Conservation (phyloP, 2,888 invertebrate species). For the Polydesmus complanatus region DNA sequence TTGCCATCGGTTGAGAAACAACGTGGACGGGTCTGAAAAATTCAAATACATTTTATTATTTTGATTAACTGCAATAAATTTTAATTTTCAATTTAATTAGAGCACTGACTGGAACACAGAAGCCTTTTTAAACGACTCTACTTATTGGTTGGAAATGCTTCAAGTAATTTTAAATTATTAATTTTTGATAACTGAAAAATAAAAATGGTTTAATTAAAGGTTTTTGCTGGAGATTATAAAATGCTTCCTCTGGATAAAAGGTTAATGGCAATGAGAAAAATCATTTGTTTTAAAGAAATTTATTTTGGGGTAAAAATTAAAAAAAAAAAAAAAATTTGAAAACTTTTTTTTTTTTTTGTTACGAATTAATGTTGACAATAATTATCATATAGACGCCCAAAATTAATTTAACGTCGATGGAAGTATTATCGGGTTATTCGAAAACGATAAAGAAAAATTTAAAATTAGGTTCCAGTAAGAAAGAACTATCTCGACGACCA, state of each 20-base stretch:
- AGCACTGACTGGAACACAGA: constrained; percentile 20
- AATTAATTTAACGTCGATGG: constrained; percentile 16
- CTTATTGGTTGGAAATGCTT: constrained; percentile 20
- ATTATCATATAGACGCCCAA: constrained; percentile 18
- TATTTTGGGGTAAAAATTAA: constrained; percentile 21
- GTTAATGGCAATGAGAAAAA: constrained; percentile 21
- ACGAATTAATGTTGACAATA: constrained; percentile 1
- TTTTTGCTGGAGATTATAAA: constrained; percentile 15
- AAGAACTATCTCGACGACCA: background rate
- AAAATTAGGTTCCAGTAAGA: background rate
- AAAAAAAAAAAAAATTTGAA: no score
- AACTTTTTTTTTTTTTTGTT: background rate
- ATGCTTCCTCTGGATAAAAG: constrained; percentile 19
- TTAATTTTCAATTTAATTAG: constrained; percentile 9
- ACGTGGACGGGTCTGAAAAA: constrained; percentile 19
- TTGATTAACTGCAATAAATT: background rate
- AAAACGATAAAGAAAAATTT: background rate
- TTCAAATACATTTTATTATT: constrained; percentile 1
- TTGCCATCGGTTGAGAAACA: constrained; percentile 23
- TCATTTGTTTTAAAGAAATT: constrained; percentile 21
- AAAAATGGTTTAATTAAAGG: background rate
- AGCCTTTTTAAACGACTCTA: constrained; percentile 19
- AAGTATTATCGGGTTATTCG: constrained; percentile 16
- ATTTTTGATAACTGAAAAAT: no score
- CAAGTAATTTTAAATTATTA: constrained; percentile 4